phyloP scores from a whole-genome alignment of 1,140 invertebrate genomes.

The Chironomus striatipennis region DNA sequence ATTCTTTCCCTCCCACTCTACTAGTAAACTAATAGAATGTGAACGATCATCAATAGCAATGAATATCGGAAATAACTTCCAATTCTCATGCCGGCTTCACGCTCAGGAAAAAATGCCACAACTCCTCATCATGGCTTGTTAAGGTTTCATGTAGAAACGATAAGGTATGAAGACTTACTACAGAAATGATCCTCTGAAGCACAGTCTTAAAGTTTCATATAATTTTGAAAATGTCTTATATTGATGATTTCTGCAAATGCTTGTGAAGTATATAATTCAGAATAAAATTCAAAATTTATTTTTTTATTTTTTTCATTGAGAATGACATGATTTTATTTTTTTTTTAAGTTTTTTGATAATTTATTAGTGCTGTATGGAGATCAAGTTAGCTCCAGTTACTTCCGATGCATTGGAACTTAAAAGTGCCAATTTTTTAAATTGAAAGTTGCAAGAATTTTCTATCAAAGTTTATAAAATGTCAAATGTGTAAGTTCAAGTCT shows the following conservation, averaged over 20 bases:
- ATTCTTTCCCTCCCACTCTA: conserved; percentile 7
- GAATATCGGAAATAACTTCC: neutral
- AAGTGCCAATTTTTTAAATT: too few relatives aligned
- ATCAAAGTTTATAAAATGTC: too few relatives aligned
- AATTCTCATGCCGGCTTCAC: conserved; percentile 18
- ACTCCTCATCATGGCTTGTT: conserved; percentile 21
- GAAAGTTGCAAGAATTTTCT: too few relatives aligned
- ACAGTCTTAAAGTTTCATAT: conserved; percentile 21
- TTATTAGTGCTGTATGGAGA: too few relatives aligned
- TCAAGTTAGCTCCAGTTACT: too few relatives aligned
- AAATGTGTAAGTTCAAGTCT: too few relatives aligned
- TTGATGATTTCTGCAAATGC: neutral
- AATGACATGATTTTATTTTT: too few relatives aligned
- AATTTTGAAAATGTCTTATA: neutral
- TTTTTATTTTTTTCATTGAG: too few relatives aligned
- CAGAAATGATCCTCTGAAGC: conserved; percentile 21
- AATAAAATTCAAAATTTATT: neutral
- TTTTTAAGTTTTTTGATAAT: too few relatives aligned
- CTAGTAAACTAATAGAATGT: neutral
- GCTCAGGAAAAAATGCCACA: conserved; percentile 21
- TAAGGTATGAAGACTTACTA: conserved; percentile 11
- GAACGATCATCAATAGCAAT: conserved; percentile 22
- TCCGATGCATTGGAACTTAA: too few relatives aligned
- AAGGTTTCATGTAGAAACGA: conserved; percentile 3
- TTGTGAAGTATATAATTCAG: conserved; percentile 17